These are phyloP conservation scores for Chaenodraco wilsoni DNA, from an alignment of 2,797 vertebrate genomes.

Conservation along the genomic window DNA sequence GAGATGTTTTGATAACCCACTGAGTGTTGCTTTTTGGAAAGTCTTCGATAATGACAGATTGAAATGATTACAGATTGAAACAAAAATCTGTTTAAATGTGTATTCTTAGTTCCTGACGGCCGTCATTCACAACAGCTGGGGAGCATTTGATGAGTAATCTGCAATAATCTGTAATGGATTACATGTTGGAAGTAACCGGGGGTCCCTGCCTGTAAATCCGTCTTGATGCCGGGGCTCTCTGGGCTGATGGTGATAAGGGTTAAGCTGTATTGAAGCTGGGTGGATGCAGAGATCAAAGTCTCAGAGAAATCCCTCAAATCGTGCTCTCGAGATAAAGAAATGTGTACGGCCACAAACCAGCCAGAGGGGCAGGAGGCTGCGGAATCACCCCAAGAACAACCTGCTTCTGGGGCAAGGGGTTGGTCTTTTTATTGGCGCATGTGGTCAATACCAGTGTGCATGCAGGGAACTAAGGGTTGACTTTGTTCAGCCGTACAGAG, in stretches of 20 bases:
- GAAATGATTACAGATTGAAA: too few relatives aligned
- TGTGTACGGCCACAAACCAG: not conserved
- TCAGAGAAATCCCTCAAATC: slow-evolving; percentile 81
- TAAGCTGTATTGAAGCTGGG: slow-evolving; percentile 93
- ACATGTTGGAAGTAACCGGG: slow-evolving; percentile 63
- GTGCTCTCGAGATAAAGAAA: slow-evolving; percentile 63
- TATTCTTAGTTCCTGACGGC: not conserved
- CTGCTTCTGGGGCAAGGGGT: slow-evolving; percentile 18
- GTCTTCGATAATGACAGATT: too few relatives aligned
- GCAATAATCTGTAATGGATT: slow-evolving; percentile 63
- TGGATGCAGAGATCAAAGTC: slow-evolving; percentile 92
- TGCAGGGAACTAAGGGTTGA: not conserved
- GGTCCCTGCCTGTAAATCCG: slow-evolving; percentile 47
- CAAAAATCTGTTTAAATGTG: too few relatives aligned
- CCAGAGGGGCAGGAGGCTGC: slow-evolving; percentile 51
- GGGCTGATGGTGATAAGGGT: slow-evolving; percentile 91
- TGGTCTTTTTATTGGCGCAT: not conserved
- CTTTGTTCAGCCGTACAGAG: too few relatives aligned
- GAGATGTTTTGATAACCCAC: too few relatives aligned
- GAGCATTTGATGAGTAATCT: slow-evolving; percentile 53
- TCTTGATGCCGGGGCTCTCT: slow-evolving; percentile 75
- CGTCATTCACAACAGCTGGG: slow-evolving; percentile 1
- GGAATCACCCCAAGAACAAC: slow-evolving; percentile 19
- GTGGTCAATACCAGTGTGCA: not conserved
- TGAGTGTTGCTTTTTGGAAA: too few relatives aligned